Conservation (phyloP, 2,797 vertebrate species). For the Karalla daura region DNA sequence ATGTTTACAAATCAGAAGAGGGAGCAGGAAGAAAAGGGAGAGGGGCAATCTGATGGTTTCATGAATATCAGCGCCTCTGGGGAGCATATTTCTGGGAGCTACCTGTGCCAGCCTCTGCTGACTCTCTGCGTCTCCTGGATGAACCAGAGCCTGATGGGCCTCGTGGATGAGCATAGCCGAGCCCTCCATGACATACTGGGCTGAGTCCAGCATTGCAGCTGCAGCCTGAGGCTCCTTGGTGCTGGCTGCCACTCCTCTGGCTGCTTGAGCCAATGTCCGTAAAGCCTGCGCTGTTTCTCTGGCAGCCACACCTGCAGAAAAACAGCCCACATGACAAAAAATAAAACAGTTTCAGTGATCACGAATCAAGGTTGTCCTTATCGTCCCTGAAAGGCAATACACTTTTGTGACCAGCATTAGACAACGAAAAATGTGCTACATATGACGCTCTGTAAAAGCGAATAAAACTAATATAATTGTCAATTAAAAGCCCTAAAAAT, state of each 20-base stretch:
- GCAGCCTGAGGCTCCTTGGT: constrained; percentile 91
- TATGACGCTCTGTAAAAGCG: no score
- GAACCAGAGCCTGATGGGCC: constrained; percentile 94
- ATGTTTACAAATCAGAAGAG: constrained; percentile 61
- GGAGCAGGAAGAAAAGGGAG: neutral
- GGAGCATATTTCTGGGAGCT: constrained; percentile 36
- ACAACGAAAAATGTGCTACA: no score
- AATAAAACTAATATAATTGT: no score
- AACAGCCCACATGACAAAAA: neutral
- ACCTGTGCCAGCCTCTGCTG: constrained; percentile 99
- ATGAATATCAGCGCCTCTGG: constrained; percentile 15
- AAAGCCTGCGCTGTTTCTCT: constrained; percentile 96
- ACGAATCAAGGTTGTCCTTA: no score
- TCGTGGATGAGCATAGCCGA: constrained; percentile 97
- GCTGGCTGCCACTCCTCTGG: constrained; percentile 95
- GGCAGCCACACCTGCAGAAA: constrained; percentile 91
- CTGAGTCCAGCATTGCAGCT: constrained; percentile 95
- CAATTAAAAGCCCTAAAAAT: no score
- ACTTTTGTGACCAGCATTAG: no score
- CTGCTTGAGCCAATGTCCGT: constrained; percentile 95
- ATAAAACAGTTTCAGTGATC: no score
- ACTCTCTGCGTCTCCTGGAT: constrained; percentile 95
- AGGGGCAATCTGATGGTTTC: constrained; percentile 29
- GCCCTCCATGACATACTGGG: constrained; percentile 97
- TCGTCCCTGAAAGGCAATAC: no score